Evolutionary conservation across 2,888 invertebrate genomes (phyloP).

Genomic region (Ichneumoninae sp.): DNA sequence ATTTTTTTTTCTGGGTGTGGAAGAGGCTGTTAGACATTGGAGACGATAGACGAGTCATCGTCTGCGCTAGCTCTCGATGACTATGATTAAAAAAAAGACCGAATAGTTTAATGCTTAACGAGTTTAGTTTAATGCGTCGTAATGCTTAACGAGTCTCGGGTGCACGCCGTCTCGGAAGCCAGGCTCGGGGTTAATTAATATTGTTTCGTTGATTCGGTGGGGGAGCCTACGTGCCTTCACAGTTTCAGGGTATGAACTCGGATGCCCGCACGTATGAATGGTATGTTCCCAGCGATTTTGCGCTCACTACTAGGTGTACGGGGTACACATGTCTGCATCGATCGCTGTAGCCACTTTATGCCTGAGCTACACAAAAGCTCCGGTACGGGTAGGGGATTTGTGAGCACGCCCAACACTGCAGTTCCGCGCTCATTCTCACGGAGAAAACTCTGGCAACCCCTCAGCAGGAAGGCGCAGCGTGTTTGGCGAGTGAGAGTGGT

Average conservation of each 20-base stretch:
- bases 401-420: background rate
- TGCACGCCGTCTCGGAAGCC: slow-evolving; percentile 47
- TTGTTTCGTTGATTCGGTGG: slow-evolving; percentile 74
- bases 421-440: background rate
- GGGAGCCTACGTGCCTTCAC: slow-evolving; percentile 53
- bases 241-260: slow-evolving; percentile 50
- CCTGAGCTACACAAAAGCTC: slow-evolving; percentile 2
- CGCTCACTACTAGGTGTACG: no score
- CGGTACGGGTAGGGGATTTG: background rate
- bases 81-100: slow-evolving; percentile 1
- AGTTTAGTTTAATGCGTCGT: slow-evolving; percentile 11
- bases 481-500: slow-evolving; percentile 46
- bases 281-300: background rate
- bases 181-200: slow-evolving; percentile 75
- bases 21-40: background rate
- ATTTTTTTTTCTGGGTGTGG: no score
- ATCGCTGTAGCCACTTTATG: slow-evolving; percentile 4
- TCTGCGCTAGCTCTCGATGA: slow-evolving; percentile 7
- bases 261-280: background rate
- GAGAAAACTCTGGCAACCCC: slow-evolving; percentile 8
- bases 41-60: slow-evolving; percentile 12
- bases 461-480: background rate
- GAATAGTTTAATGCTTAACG: slow-evolving; percentile 21
- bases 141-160: slow-evolving; percentile 18
- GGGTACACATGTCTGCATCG: background rate